Percentiles rank a stretch among this genome's conserved stretches.
phyloP scores from a whole-genome alignment of 2,113 vertebrate genomes.

The Leptobrachium leishanense region DNA sequence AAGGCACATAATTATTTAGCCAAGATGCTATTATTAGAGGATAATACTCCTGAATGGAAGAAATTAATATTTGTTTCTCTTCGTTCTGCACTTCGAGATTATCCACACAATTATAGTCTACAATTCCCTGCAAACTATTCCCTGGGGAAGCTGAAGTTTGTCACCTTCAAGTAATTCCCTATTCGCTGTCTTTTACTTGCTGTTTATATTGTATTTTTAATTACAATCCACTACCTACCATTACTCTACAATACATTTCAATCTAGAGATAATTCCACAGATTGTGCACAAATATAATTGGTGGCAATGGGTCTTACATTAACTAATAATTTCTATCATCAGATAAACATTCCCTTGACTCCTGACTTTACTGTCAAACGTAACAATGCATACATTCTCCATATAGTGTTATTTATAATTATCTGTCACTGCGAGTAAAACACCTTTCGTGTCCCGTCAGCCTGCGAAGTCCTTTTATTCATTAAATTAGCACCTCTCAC shows the following conservation, averaged over 20 bases:
- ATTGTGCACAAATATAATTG: background rate
- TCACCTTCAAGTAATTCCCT: background rate
- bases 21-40: background rate
- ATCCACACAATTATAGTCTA: conserved; percentile 16
- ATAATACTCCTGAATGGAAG: background rate
- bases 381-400: background rate
- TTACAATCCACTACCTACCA: background rate
- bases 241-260: background rate
- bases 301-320: background rate
- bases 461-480: background rate
- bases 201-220: background rate
- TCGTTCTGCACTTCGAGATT: background rate
- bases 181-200: background rate
- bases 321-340: background rate
- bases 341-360: background rate
- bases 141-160: background rate
- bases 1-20: background rate
- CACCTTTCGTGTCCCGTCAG: background rate
- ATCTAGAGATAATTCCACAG: too few relatives aligned
- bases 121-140: background rate
- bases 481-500: background rate
- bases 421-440: conserved; percentile 8
- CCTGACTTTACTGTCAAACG: background rate
- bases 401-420: conserved; percentile 14
- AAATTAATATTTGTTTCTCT: background rate